These are phyloP conservation scores for Phania funesta DNA, from an alignment of 2,888 invertebrate genomes.

Conservation along the genomic window DNA sequence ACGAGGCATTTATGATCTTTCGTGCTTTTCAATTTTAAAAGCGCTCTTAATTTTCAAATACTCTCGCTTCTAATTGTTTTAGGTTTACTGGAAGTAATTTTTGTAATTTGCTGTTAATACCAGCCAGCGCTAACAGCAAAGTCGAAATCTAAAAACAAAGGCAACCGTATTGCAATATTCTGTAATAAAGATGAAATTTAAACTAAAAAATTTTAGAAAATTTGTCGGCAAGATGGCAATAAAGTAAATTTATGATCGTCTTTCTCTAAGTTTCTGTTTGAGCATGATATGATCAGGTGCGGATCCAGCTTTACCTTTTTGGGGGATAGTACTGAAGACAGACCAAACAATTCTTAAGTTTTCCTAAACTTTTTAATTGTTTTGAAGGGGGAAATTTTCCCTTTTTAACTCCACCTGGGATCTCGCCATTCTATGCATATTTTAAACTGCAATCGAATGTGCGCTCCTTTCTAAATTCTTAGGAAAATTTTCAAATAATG, in stretches of 20 bases:
- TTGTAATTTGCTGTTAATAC: slow-evolving; percentile 14
- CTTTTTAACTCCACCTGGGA: too few species aligned
- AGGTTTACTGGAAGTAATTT: slow-evolving; percentile 52
- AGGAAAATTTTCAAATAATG: too few species aligned
- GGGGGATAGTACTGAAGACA: too few species aligned
- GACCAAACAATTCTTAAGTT: too few species aligned
- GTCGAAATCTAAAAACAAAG: neutral
- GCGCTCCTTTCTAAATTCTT: too few species aligned
- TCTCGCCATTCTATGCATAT: too few species aligned
- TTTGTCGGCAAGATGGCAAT: neutral
- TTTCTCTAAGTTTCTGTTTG: neutral
- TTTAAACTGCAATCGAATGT: too few species aligned
- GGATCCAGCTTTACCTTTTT: too few species aligned
- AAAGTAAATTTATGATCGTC: slow-evolving; percentile 6
- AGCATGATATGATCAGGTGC: too few species aligned
- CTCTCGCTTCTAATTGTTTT: neutral
- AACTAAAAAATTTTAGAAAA: slow-evolving; percentile 35
- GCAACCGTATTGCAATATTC: slow-evolving; percentile 22
- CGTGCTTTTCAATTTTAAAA: slow-evolving; percentile 32
- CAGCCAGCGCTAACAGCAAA: neutral
- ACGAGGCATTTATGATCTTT: slow-evolving; percentile 60
- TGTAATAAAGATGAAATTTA: slow-evolving; percentile 42
- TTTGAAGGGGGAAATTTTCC: too few species aligned
- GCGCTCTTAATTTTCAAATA: neutral
- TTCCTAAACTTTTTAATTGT: too few species aligned